These are phyloP conservation scores for Pyrgilauda ruficollis DNA, from an alignment of 2,113 vertebrate species.

Conservation along the genomic window DNA sequence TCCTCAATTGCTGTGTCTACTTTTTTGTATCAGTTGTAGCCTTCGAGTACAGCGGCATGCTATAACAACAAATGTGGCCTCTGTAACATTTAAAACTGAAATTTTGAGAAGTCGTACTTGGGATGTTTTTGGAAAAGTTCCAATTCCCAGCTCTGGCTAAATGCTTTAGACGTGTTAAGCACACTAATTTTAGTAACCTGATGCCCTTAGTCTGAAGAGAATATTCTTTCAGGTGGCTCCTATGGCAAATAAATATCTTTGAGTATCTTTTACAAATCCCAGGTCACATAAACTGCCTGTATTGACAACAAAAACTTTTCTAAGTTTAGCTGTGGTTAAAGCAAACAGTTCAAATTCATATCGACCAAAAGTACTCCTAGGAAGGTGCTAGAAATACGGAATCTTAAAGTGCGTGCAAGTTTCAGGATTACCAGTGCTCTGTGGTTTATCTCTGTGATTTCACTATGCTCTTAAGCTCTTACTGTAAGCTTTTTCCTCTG, in stretches of 20 bases:
- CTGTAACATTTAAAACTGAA: neutral
- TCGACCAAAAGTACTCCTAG: neutral
- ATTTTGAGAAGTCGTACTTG: neutral
- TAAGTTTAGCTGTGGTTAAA: neutral
- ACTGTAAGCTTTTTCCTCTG: neutral
- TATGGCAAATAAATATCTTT: neutral
- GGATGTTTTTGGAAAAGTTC: constrained; percentile 19
- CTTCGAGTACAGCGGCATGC: neutral
- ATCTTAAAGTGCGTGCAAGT: neutral
- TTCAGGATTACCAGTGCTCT: neutral
- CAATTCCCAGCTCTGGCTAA: constrained; percentile 4
- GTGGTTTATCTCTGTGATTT: constrained; percentile 1
- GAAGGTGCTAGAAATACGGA: neutral
- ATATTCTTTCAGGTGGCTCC: neutral
- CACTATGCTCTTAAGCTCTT: constrained; percentile 27
- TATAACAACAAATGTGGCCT: rapidly evolving
- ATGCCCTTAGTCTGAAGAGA: constrained; percentile 22
- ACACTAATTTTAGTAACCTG: constrained; percentile 35
- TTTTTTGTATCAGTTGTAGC: neutral
- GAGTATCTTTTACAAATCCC: neutral
- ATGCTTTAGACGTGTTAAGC: constrained; percentile 29
- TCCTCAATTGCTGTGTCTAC: neutral
- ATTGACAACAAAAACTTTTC: neutral
- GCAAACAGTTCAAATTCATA: neutral
- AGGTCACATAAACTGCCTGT: neutral